Percentiles rank a stretch among this genome's conserved stretches.
These are phyloP conservation scores for Epizoanthus fatuus DNA, from an alignment of 92 coral and sea anemone species.

Conservation along the genomic window DNA sequence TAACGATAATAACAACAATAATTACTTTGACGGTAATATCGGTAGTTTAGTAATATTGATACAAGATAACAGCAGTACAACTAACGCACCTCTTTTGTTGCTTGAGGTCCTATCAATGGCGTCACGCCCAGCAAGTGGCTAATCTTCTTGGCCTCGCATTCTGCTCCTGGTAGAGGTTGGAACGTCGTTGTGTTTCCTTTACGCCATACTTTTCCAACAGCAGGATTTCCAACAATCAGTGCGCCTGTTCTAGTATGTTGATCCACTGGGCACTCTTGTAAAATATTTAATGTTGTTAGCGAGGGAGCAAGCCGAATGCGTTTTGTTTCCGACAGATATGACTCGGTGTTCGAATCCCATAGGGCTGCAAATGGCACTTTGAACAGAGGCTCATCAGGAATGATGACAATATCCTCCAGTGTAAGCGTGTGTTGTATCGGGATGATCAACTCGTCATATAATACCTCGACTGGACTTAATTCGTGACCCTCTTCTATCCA, in stretches of 20 bases:
- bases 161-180: conserved; percentile 22
- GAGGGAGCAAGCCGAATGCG: no score
- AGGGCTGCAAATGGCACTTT: no score
- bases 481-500: neutral
- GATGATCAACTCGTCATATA: conserved; percentile 19
- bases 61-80: no score
- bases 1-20: neutral
- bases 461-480: neutral
- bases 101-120: conserved; percentile 34
- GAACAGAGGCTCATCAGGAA: conserved; percentile 51
- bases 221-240: no score
- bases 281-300: no score
- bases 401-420: conserved; percentile 34
- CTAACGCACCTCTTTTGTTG: conserved; percentile 50
- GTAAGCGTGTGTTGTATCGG: conserved; percentile 35
- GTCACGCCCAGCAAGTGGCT: conserved; percentile 23
- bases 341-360: conserved; percentile 13
- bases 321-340: conserved; percentile 28
- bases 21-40: neutral
- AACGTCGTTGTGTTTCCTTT: conserved; percentile 1
- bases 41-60: neutral
- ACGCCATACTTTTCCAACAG: conserved; percentile 30
- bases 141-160: conserved; percentile 31
- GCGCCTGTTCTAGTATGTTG: conserved; percentile 23
- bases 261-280: conserved; percentile 36